Conservation (phyloP, 2,888 invertebrate species). For the Leucophora obtusa region DNA sequence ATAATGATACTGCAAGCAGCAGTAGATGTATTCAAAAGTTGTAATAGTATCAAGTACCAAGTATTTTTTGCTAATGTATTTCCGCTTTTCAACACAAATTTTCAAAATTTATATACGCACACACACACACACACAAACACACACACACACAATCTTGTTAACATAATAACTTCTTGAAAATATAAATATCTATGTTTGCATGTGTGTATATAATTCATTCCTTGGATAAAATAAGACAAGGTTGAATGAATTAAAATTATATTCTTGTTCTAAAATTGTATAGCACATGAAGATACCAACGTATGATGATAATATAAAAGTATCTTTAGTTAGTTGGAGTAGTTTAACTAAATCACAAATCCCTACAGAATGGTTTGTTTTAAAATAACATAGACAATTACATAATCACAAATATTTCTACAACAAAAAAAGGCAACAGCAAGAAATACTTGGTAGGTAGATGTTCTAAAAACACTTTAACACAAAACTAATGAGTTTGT, state of each 20-base stretch:
- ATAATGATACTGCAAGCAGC: not conserved
- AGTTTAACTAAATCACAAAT: slow-evolving; percentile 29
- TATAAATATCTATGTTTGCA: not conserved
- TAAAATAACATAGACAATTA: slow-evolving; percentile 32
- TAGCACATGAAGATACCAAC: not conserved
- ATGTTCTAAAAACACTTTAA: slow-evolving; percentile 24
- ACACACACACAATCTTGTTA: slow-evolving; percentile 31
- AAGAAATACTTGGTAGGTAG: not conserved
- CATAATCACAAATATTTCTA: slow-evolving; percentile 5
- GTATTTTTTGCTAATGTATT: slow-evolving; percentile 60
- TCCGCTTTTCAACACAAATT: slow-evolving; percentile 55
- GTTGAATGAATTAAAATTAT: slow-evolving; percentile 62
- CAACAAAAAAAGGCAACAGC: not conserved
- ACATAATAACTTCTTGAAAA: slow-evolving; percentile 47
- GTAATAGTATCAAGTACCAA: slow-evolving; percentile 17
- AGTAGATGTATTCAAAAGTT: not conserved
- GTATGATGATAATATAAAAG: not conserved
- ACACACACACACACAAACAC: slow-evolving; percentile 1
- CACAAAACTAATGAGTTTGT: slow-evolving; percentile 45
- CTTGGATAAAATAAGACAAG: slow-evolving; percentile 53
- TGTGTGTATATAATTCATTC: slow-evolving; percentile 16
- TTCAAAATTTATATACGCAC: slow-evolving; percentile 32
- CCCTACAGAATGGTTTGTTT: slow-evolving; percentile 18
- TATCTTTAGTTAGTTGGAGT: not conserved
- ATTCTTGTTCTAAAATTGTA: slow-evolving; percentile 28